Conservation (phyloP, 2,888 invertebrate species). For the Ormyrus rosae region DNA sequence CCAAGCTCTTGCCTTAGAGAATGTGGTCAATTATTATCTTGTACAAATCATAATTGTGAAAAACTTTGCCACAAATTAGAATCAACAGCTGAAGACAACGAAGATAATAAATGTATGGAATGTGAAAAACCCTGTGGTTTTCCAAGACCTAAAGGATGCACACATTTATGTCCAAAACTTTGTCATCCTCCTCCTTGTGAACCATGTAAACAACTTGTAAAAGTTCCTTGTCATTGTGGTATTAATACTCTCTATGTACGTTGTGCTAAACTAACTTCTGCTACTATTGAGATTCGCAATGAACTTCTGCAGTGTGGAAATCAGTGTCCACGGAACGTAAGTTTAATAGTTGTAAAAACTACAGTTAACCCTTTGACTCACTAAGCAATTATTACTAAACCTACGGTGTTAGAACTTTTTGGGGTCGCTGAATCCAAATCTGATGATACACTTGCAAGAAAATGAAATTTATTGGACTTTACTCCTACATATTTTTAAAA, state of each 20-base stretch:
- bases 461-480: no score
- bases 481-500: no score
- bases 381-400: no score
- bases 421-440: no score
- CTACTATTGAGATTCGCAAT: conserved; percentile 76
- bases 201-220: conserved; percentile 84
- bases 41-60: conserved; percentile 87
- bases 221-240: conserved; percentile 89
- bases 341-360: conserved; percentile 59
- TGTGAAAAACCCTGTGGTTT: conserved; percentile 81
- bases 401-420: no score
- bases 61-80: conserved; percentile 84
- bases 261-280: conserved; percentile 82
- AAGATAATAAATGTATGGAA: conserved; percentile 75
- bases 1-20: conserved; percentile 86
- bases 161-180: conserved; percentile 83
- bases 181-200: conserved; percentile 88
- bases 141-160: conserved; percentile 84
- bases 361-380: no score
- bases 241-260: conserved; percentile 85
- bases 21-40: conserved; percentile 85
- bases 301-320: conserved; percentile 83
- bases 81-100: conserved; percentile 65
- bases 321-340: conserved; percentile 89
- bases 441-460: no score